A percentile compares a stretch with the other conserved stretches of the same genome.
Evolutionary conservation across 1,140 invertebrate genomes (phyloP).

Genomic region (Acromyrmex charruanus): DNA sequence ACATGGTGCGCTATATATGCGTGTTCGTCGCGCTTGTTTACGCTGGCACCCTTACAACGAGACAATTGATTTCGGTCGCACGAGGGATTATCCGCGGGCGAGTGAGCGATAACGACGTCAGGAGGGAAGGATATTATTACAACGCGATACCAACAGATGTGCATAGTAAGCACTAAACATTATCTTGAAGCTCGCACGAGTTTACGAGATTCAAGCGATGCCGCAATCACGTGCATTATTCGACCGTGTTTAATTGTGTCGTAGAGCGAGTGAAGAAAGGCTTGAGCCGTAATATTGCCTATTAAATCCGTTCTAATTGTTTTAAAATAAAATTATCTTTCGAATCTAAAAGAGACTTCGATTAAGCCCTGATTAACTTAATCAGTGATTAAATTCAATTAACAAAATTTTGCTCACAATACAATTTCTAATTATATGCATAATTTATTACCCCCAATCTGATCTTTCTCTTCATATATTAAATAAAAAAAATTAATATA

Average conservation of each 20-base stretch:
- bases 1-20: not conserved
- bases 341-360: not conserved
- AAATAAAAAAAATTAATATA: not conserved
- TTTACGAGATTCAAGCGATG: constrained; percentile 30
- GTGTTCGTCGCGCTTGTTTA: constrained; percentile 54
- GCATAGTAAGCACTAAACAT: constrained; percentile 36
- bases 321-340: not conserved
- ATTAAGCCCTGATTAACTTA: not conserved
- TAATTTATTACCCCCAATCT: not conserved
- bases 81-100: constrained; percentile 24
- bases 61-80: constrained; percentile 67
- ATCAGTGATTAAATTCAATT: not conserved
- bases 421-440: not conserved
- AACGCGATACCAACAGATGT: constrained; percentile 30
- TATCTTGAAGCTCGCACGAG: constrained; percentile 19
- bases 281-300: not conserved
- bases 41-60: constrained; percentile 63
- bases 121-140: constrained; percentile 37
- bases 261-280: not conserved
- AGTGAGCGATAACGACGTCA: constrained; percentile 27
- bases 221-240: constrained; percentile 11
- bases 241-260: not conserved
- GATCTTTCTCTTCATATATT: not conserved
- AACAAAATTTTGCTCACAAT: not conserved
- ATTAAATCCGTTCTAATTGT: not conserved